A percentile compares a stretch with the other conserved stretches of the same genome.
These are phyloP conservation scores for Danio jaintianensis DNA, from an alignment of 2,797 vertebrate species.

Conservation along the genomic window DNA sequence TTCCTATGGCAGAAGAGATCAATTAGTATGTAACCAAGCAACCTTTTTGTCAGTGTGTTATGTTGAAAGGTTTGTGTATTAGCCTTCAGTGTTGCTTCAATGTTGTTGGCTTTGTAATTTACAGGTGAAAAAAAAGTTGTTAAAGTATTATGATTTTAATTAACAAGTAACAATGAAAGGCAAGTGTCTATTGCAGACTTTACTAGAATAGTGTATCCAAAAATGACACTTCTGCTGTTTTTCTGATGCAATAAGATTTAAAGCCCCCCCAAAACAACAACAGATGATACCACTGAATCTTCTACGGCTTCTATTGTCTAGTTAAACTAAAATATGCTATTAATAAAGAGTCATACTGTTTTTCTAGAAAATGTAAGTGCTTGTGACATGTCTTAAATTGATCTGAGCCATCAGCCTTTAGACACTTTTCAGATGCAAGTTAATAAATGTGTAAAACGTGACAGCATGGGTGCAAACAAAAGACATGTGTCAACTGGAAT, in stretches of 20 bases:
- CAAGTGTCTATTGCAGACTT: background rate
- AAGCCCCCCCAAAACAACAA: background rate
- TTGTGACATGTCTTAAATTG: constrained; percentile 10
- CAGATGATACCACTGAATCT: background rate
- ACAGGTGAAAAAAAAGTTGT: background rate
- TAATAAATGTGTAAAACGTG: constrained; percentile 11
- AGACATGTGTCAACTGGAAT: constrained; percentile 32
- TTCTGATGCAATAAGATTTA: background rate
- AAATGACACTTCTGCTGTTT: background rate
- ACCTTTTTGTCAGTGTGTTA: background rate
- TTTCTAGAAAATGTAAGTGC: background rate
- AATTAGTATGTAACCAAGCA: background rate
- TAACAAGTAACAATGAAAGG: background rate
- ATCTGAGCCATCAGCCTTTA: constrained; percentile 11
- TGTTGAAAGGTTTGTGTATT: background rate
- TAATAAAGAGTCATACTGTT: background rate
- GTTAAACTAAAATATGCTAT: background rate
- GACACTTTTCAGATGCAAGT: constrained; percentile 27
- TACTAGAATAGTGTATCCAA: background rate
- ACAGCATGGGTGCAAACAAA: constrained; percentile 27
- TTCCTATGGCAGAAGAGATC: background rate
- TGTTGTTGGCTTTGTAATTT: background rate
- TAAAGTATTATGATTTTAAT: too few relatives aligned
- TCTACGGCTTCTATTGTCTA: background rate
- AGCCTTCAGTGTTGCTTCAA: background rate